Base-by-base conservation (phyloP, 2,113 vertebrate genomes). In the Charina bottae region DNA sequence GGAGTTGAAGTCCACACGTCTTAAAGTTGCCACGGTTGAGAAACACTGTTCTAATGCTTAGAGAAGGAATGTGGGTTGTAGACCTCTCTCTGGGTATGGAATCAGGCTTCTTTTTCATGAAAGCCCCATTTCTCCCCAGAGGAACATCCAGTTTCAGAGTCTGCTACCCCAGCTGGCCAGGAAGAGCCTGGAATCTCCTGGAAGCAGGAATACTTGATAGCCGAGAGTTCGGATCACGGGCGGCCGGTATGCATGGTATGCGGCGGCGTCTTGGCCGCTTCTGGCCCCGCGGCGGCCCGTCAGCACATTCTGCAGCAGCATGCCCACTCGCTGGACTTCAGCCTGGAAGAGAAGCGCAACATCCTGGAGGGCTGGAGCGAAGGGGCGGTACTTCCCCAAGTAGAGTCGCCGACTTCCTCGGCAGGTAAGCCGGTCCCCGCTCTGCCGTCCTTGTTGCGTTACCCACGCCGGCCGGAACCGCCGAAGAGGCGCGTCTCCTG, bases 171-270 rank as follows among this genome's bases (percentile, higher is more conserved):
- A 28, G 59, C 4, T 2, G 8, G 56, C 23, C 68, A 55, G 5
- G 89, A 78, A 68, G 89, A 88, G 17, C 46, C 86, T 0, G 17
- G 33, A 4, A 24, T 33, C 42, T 42, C 97, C 17, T 97, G 97
- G 97, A 95, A 95, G 26, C 95, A 97, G 87, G 97, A 95, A 88
- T 98, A 98, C 97, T 97, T 98, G 94, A 98, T 99, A 97, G 98
- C 98, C 90, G 97, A 96, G 13, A 98, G 98, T 94, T 97, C 98
- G 0, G 97, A 97, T 91, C 98, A 98, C 90, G 98, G 98, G 94
- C 97, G 98, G 93, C 94, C 97, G 3, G 98, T 99, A 95, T 99
- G 98, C 95, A 98, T 98, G 98, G 98, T 98, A 89, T 99, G 98
- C 12, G 98, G 98, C 1, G 97, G 98, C 26, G 96, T 97, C 95